Conservation (phyloP, 2,113 vertebrate genomes). For the Myxocyprinus asiaticus region DNA sequence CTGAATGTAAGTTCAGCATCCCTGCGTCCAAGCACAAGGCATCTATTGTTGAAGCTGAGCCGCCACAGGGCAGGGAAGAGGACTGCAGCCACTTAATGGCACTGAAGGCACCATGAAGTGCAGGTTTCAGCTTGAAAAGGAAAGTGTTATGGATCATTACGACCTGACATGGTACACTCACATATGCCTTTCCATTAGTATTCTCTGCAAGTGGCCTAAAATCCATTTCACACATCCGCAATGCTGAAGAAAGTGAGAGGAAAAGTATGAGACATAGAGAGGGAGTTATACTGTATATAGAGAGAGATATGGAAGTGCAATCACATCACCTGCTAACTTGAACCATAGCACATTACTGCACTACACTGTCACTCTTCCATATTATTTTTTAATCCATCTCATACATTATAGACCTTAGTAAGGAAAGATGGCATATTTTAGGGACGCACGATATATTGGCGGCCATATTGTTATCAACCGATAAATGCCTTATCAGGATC, state of each 20-base stretch:
- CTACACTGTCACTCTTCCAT: not conserved
- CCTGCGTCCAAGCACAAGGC: constrained; percentile 23
- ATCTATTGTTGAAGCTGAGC: constrained; percentile 26
- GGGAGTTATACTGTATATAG: no score
- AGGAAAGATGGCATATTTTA: no score
- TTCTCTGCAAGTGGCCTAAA: no score
- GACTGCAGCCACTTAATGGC: not conserved
- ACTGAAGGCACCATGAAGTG: not conserved
- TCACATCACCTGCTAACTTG: no score
- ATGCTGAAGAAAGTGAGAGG: no score
- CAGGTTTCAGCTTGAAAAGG: not conserved
- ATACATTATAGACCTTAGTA: no score
- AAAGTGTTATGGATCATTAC: not conserved
- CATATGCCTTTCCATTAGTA: constrained; percentile 1
- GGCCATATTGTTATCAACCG: no score
- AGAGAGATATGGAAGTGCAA: not conserved
- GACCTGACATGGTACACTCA: not conserved
- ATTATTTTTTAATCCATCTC: not conserved
- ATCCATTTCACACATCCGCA: no score
- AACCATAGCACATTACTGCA: not conserved
- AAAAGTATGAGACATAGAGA: no score
- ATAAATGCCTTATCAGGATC: no score
- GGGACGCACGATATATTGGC: no score
- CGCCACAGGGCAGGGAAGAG: not conserved
- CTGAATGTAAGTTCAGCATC: constrained; percentile 19